Percentiles rank a stretch among this genome's conserved stretches.
Conservation (phyloP, 2,113 vertebrate genomes). For the human region DNA sequence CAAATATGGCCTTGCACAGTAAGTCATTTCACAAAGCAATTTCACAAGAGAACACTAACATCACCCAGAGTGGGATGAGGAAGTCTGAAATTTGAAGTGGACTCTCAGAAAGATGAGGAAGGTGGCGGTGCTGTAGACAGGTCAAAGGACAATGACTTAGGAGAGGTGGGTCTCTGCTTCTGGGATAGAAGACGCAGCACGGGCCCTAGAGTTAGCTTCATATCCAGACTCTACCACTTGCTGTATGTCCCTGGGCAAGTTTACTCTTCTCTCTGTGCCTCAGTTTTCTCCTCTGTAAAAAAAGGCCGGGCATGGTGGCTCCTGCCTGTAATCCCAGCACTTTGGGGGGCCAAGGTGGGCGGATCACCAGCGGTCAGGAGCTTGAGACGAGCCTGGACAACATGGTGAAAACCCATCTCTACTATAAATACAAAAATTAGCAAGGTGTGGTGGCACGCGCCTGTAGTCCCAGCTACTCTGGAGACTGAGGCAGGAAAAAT, state of each 20-base stretch:
- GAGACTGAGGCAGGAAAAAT: too few species aligned
- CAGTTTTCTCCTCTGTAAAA: background rate
- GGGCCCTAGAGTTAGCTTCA: background rate
- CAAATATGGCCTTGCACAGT: slow-evolving; percentile 56
- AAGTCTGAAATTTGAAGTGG: slow-evolving; percentile 45
- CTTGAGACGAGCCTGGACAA: too few species aligned
- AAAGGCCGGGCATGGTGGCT: too few species aligned
- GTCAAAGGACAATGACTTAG: background rate
- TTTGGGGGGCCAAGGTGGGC: too few species aligned
- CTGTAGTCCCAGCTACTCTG: too few species aligned
- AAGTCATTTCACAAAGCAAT: slow-evolving; percentile 48
- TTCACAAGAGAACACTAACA: slow-evolving; percentile 62
- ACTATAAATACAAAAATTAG: too few species aligned
- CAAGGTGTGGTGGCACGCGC: too few species aligned
- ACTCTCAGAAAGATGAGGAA: background rate
- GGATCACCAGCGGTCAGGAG: too few species aligned
- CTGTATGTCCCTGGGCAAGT: background rate
- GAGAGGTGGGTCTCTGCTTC: background rate
- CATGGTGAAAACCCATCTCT: too few species aligned
- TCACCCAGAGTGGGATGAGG: slow-evolving; percentile 30
- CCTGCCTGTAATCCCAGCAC: too few species aligned
- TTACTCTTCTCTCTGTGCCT: background rate
- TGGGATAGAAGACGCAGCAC: background rate
- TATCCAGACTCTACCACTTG: background rate
- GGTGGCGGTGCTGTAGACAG: too few species aligned